A percentile compares a stretch with the other conserved stretches of the same genome.
These are phyloP conservation scores for Aldabrachelys gigantea DNA, from an alignment of 2,113 vertebrate genomes.

Conservation along the genomic window DNA sequence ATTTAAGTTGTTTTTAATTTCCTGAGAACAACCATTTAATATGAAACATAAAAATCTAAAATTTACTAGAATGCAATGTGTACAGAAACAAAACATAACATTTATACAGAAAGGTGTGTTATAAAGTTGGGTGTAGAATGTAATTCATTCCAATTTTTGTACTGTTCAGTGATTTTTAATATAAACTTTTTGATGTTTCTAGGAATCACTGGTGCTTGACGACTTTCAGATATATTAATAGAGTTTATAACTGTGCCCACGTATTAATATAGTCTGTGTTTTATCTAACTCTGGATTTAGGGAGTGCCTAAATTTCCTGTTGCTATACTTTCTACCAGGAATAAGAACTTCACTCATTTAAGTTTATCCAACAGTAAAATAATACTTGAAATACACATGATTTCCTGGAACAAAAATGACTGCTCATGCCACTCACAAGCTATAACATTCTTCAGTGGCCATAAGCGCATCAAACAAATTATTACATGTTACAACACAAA, in stretches of 20 bases:
- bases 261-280: constrained; percentile 81
- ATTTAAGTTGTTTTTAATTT: constrained; percentile 64
- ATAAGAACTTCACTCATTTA: constrained; percentile 78
- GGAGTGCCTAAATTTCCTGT: constrained; percentile 74
- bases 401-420: constrained; percentile 10
- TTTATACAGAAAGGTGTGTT: constrained; percentile 75
- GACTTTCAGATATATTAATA: constrained; percentile 86
- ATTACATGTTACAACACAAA: background rate
- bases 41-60: constrained; percentile 58
- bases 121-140: constrained; percentile 81
- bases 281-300: constrained; percentile 83
- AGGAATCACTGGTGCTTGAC: constrained; percentile 80
- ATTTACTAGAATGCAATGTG: constrained; percentile 67
- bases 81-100: constrained; percentile 68
- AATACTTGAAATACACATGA: constrained; percentile 66
- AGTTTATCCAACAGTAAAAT: constrained; percentile 65
- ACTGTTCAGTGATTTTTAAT: constrained; percentile 89
- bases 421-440: background rate
- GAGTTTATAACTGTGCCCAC: constrained; percentile 83
- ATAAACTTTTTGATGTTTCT: constrained; percentile 89
- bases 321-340: constrained; percentile 70
- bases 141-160: constrained; percentile 87
- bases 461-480: background rate
- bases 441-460: background rate
- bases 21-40: constrained; percentile 31